Evolutionary conservation across 2,888 invertebrate species (phyloP).

Genomic region (Nipponacmea schrenckii): DNA sequence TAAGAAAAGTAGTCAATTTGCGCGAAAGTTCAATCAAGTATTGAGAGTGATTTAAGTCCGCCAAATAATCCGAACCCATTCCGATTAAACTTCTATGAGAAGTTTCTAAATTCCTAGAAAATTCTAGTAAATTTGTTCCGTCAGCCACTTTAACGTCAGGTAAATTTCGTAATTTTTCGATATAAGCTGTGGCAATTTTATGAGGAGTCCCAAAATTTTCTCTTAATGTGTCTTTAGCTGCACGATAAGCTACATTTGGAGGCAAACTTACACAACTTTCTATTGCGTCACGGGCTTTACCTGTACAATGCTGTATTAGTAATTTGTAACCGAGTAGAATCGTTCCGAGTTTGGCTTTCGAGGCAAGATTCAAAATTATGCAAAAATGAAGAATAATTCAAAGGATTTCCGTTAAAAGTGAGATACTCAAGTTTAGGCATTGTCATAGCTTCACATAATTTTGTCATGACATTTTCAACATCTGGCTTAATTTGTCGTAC

Average conservation of each 20-base stretch:
- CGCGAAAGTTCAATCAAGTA: neutral
- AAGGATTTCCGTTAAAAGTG: neutral
- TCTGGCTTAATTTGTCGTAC: too few relatives aligned
- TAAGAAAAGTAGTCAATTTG: neutral
- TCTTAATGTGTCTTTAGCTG: neutral
- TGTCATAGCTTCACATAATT: too few relatives aligned
- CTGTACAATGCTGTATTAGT: neutral
- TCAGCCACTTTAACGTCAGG: neutral
- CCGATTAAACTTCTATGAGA: neutral
- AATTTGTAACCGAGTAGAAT: neutral
- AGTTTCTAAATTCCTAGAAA: neutral
- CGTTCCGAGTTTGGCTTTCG: neutral
- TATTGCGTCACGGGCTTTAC: neutral
- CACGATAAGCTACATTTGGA: neutral
- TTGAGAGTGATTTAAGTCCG: neutral
- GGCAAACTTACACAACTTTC: neutral
- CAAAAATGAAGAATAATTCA: neutral
- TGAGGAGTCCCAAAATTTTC: neutral
- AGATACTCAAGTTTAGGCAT: too few relatives aligned
- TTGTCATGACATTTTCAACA: too few relatives aligned
- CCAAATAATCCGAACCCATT: neutral
- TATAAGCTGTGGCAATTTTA: neutral
- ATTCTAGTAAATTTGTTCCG: neutral
- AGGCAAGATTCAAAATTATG: neutral
- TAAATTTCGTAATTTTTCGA: neutral